Evolutionary conservation across 2,797 vertebrate genomes (phyloP).

Genomic region (Danio choprae): DNA sequence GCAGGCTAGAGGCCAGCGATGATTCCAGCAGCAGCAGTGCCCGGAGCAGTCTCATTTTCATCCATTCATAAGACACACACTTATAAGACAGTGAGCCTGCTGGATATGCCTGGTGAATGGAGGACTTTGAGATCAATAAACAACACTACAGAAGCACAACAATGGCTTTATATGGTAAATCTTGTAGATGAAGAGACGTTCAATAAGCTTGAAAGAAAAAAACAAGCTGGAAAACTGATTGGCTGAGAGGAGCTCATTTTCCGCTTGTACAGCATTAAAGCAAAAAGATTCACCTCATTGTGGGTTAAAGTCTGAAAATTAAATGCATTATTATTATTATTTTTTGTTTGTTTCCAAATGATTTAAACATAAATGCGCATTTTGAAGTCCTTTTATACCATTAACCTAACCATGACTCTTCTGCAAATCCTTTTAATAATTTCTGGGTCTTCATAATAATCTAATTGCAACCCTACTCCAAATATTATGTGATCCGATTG

Average conservation of each 20-base stretch:
- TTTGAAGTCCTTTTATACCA: background rate
- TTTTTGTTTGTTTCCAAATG: background rate
- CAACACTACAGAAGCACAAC: background rate
- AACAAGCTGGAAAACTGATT: background rate
- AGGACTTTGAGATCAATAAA: slow-evolving; percentile 3
- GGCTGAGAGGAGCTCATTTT: background rate
- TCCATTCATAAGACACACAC: background rate
- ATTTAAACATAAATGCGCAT: background rate
- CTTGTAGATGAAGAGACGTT: background rate
- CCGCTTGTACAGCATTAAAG: background rate
- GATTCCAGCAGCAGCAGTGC: background rate
- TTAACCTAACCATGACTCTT: background rate
- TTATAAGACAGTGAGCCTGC: background rate
- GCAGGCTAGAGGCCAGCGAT: background rate
- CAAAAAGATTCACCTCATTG: background rate
- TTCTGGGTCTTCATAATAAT: background rate
- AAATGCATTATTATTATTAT: background rate
- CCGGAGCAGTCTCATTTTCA: slow-evolving; percentile 17
- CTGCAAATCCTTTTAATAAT: background rate
- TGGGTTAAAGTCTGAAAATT: slow-evolving; percentile 5
- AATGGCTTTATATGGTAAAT: background rate
- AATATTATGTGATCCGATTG: background rate
- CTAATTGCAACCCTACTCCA: background rate
- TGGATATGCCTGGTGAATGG: background rate
- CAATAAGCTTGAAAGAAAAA: background rate